Base-by-base conservation (phyloP, 2,888 invertebrate genomes). In the Ernsta delagoae region DNA sequence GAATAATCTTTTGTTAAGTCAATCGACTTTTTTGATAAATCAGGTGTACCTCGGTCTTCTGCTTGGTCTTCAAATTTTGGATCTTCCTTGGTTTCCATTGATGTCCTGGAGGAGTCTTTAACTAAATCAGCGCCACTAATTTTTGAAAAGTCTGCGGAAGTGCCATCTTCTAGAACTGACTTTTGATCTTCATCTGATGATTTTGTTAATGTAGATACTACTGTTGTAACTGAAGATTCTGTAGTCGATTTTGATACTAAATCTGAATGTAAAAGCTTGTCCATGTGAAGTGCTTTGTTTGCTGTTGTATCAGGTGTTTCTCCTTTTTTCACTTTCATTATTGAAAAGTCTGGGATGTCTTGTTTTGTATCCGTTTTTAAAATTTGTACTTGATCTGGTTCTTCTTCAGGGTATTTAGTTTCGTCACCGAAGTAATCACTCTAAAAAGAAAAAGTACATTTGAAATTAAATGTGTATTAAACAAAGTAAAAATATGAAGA, bases 1-100 rank as follows among this genome's bases (percentile, higher is more conserved):
- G 93, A 93, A 72, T 92, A 93, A 75, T 93, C 93, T 78, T 93
- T 93, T 6, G 92, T 92, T 70, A 93, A 76, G 71, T 92, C 93
- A 41, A 92, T 78, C 0, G 93, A 93, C 75, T 92, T 93, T 70
- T 93, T 93, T 0, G 93, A 93, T n/a, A 92, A 77, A 72, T 93
- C 93, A 50, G 92, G 92, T 6, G 92, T 92, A 1, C 82, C 90
- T 50, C 88, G 79, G 56, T 92, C 92, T 79, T 92, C 92, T 7
- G 77, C 72, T 66, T 82, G 86, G 50, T 92, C 90, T 53, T 92
- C 92, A 12, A 83, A 75, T 75, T 81, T 85, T 9, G 78, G 88
- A 76, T 91, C 91, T 70, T 92, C 92, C 79, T 90, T 92, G 5
- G 82, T 77, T 43, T 92, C 92, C 34, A 90, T 82, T 3, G 92